These are phyloP conservation scores for Acleris sparsana DNA, from an alignment of 2,888 invertebrate genomes.

Conservation along the genomic window DNA sequence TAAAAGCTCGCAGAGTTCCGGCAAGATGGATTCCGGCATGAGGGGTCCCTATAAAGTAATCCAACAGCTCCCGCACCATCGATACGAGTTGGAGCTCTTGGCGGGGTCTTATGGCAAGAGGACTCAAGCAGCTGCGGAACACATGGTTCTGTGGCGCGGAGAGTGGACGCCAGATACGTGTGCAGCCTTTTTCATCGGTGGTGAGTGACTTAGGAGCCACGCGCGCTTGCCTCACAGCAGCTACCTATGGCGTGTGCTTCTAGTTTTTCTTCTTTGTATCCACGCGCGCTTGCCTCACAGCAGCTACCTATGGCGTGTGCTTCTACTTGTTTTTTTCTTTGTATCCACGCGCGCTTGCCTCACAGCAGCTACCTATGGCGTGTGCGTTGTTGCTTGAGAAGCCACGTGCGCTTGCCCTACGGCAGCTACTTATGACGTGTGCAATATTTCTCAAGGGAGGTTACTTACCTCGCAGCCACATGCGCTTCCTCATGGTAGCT, in stretches of 20 bases:
- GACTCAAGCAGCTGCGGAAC: slow-evolving; percentile 26
- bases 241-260: not conserved
- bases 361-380: not conserved
- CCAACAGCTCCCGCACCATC: slow-evolving; percentile 15
- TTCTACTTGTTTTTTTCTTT: not conserved
- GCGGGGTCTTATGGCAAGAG: slow-evolving; percentile 24
- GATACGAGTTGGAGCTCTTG: slow-evolving; percentile 23
- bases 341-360: not conserved
- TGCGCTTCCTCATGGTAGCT: not conserved
- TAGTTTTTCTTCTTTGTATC: not conserved
- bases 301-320: not conserved
- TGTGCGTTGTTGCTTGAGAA: not conserved
- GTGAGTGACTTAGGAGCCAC: not conserved
- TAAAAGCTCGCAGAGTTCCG: slow-evolving; percentile 15
- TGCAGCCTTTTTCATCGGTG: slow-evolving; percentile 7
- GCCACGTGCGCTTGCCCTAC: not conserved
- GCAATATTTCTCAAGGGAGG: too few species aligned
- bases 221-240: not conserved
- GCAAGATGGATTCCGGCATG: slow-evolving; percentile 29
- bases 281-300: not conserved
- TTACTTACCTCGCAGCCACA: not conserved
- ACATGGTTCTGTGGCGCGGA: slow-evolving; percentile 31
- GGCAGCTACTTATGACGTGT: not conserved
- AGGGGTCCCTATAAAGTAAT: slow-evolving; percentile 27
- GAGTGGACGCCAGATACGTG: slow-evolving; percentile 7